Evolutionary conservation across 64 coral and sea anemone genomes (phyloP).

Genomic region (Astreopora myriophthalma): DNA sequence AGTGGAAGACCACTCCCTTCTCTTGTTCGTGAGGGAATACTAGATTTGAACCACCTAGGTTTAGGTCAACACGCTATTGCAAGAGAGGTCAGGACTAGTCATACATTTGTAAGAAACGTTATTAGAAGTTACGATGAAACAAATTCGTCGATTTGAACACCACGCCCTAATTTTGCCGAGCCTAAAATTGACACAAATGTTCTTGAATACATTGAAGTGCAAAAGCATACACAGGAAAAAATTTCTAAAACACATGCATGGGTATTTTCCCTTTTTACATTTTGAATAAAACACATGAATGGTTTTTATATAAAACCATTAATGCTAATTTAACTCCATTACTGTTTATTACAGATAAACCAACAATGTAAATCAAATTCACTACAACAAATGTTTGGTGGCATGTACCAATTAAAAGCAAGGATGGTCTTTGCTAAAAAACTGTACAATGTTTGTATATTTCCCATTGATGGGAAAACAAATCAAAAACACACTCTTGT

Average conservation of each 20-base stretch:
- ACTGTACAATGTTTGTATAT: neutral
- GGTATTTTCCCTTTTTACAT: neutral
- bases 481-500: conserved; percentile 10
- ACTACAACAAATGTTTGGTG: neutral
- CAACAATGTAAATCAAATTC: neutral
- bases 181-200: conserved; percentile 37
- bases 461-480: conserved; percentile 15
- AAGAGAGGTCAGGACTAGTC: conserved; percentile 32
- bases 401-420: conserved; percentile 1
- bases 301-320: neutral
- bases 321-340: neutral
- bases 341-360: neutral
- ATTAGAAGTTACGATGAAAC: conserved; percentile 15
- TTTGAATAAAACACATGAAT: neutral
- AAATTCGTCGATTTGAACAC: conserved; percentile 32
- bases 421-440: conserved; percentile 2
- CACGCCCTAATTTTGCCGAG: neutral
- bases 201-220: conserved; percentile 25
- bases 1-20: conserved; percentile 45
- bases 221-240: neutral
- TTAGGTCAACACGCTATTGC: conserved; percentile 29
- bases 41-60: conserved; percentile 48
- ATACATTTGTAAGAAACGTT: conserved; percentile 33
- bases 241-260: neutral
- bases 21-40: conserved; percentile 39